These are phyloP conservation scores for Caenorhabditis zanzibari DNA, from an alignment of 2,888 invertebrate species.

Conservation along the genomic window DNA sequence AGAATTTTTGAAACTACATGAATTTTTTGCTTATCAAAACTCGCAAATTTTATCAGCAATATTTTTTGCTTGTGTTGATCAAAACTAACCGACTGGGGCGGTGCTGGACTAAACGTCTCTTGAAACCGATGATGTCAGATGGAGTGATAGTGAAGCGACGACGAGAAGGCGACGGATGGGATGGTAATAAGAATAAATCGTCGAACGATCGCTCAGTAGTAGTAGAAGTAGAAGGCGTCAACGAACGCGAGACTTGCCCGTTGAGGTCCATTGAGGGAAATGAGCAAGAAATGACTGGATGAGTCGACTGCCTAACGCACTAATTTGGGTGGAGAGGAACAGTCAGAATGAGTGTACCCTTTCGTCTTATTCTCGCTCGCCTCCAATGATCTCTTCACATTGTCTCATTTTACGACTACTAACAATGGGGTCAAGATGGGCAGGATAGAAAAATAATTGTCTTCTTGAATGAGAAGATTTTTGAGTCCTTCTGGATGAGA, in stretches of 20 bases:
- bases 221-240: not conserved
- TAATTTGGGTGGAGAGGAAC: not conserved
- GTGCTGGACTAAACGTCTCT: slow-evolving; percentile 38
- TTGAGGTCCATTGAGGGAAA: not conserved
- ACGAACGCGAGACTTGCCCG: not conserved
- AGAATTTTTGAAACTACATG: slow-evolving; percentile 48
- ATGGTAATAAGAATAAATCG: slow-evolving; percentile 1
- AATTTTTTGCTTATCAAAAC: slow-evolving; percentile 55
- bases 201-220: not conserved
- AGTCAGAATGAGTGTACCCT: not conserved
- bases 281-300: not conserved
- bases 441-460: not conserved
- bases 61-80: slow-evolving; percentile 47
- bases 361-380: not conserved
- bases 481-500: not conserved
- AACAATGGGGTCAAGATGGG: not conserved
- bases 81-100: slow-evolving; percentile 55
- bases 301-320: not conserved
- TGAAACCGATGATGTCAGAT: slow-evolving; percentile 51
- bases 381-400: not conserved
- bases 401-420: slow-evolving; percentile 1
- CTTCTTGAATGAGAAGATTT: not conserved
- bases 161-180: not conserved
- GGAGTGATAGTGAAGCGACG: slow-evolving; percentile 45
- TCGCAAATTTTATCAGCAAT: slow-evolving; percentile 32